Evolutionary conservation across 2,888 invertebrate species (phyloP), one percentile per base, ranked within the genome.

Genomic region (Agrypnus murinus): DNA sequence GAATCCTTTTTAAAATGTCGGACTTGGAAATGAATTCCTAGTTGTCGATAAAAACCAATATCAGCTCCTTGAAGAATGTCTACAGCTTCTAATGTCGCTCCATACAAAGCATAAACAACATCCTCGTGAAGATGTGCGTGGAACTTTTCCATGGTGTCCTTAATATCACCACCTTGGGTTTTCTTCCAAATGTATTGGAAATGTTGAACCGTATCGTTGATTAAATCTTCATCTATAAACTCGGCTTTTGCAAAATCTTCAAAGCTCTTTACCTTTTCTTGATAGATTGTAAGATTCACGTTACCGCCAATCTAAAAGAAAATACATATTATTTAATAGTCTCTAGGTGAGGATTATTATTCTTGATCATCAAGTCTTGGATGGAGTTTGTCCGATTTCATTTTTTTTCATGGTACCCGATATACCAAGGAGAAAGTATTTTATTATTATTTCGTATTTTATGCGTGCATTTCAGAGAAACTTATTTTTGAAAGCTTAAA

Each of bases 171-270:
- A 1, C 77, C 77, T 32, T 74, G 66, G 0, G 75, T 72, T 69
- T 73, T 76, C 12, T 74, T 72, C 76, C 76, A 75, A 1, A 73
- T 65, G 40, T 78, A 77, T 40, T 78, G 76, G 43, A 74, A 78
- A 57, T 80, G 75, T 8, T 73, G 73, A 2, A 76, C 70, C 1
- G 76, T 75, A 9, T 72, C 66, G 3, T 74, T 55, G 0, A 77
- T 71, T 10, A 72, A 53, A n/a, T 69, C 66, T 40, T 78, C 76
- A 12, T 69, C 66, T 0, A 80, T 70, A 5, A 58, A 48, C 45
- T 77, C 77, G 0, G 69, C 43, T 14, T 77, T 73, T 0, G 76
- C 57, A 63, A 79, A 79, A 9, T 63, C 65, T n/a, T 68, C n/a
- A 45, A 79, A 79, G 1, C 65, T 74, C 38, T 71, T 75, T 46